phyloP scores from a whole-genome alignment of 1,140 invertebrate species.

The Lordiphosa collinella region DNA sequence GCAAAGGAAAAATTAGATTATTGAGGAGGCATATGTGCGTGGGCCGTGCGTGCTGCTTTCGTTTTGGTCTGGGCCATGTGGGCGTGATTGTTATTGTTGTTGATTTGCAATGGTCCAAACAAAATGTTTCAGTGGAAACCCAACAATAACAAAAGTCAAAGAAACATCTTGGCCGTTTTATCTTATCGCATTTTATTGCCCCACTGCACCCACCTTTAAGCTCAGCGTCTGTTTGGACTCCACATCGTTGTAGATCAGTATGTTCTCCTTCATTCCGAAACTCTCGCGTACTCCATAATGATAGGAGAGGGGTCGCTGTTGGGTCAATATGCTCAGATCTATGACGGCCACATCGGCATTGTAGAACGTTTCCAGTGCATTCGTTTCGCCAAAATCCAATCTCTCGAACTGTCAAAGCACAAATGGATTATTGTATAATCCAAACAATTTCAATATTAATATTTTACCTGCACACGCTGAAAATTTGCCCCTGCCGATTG shows the following conservation, averaged over 20 bases:
- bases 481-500: slow-evolving; percentile 88
- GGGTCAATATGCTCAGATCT: slow-evolving; percentile 93
- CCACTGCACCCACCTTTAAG: slow-evolving; percentile 85
- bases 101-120: slow-evolving; percentile 8
- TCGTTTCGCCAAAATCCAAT: slow-evolving; percentile 92
- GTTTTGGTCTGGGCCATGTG: slow-evolving; percentile 50
- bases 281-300: slow-evolving; percentile 98
- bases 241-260: slow-evolving; percentile 94
- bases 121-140: slow-evolving; percentile 44
- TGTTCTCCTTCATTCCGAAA: slow-evolving; percentile 99
- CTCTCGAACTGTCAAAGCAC: slow-evolving; percentile 87
- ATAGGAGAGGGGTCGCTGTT: slow-evolving; percentile 96
- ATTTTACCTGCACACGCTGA: slow-evolving; percentile 88
- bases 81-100: slow-evolving; percentile 8
- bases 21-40: neutral
- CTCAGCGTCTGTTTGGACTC: slow-evolving; percentile 92
- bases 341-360: slow-evolving; percentile 99
- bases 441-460: slow-evolving; percentile 13
- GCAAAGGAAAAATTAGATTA: no score
- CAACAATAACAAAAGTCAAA: slow-evolving; percentile 28
- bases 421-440: slow-evolving; percentile 43
- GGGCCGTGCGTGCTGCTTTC: slow-evolving; percentile 43
- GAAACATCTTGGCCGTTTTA: slow-evolving; percentile 51
- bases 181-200: slow-evolving; percentile 44
- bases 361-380: slow-evolving; percentile 92